Base-by-base conservation (phyloP, 1,140 invertebrate species). In the Neocloeon triangulifer region DNA sequence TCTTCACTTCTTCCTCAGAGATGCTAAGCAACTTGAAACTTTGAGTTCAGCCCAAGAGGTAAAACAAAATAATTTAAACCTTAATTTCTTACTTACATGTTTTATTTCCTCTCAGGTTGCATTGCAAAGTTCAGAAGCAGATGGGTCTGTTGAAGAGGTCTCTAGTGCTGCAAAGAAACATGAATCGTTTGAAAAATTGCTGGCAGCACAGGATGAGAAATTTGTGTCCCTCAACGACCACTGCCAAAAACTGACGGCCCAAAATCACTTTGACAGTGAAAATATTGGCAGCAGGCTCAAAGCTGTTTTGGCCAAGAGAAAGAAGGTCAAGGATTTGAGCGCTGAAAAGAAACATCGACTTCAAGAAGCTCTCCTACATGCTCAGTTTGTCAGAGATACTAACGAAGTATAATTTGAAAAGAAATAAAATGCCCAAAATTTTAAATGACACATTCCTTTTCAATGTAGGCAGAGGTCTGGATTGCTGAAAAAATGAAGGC, bases 401-500 rank as follows among this genome's bases (percentile, higher is more conserved):
- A 68, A 63, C 2, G 88, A 94, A 48, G 62, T 64, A 41, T 19
- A 16, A 13, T 26, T 16, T n/a, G n/a, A n/a, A n/a, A n/a, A n/a
- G n/a, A n/a, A n/a, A n/a, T n/a, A n/a, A n/a, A n/a, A n/a, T n/a
- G n/a, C n/a, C n/a, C n/a, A n/a, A n/a, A n/a, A 12, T 27, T 9
- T 39, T 39, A 33, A 13, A 3, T n/a, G n/a, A n/a, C n/a, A n/a
- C n/a, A n/a, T 39, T 20, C 4, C 8, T 15, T 18, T 22, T 38
- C 38, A 22, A 19, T 23, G n/a, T 22, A 65, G 56, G 73, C 81
- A 4, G 68, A 84, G 45, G 69, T 66, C 6, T 96, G 89, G 91
- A 85, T 97, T 36, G 76, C 72, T 25, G 89, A 95, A 47, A 95
- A 92, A 51, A 66, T 78, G 38, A 91, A 84, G 49, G 81, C 84